Evolutionary conservation across 1,140 invertebrate species (phyloP), one percentile per base, ranked within the genome.

Genomic region (Bombus vancouverensis): DNA sequence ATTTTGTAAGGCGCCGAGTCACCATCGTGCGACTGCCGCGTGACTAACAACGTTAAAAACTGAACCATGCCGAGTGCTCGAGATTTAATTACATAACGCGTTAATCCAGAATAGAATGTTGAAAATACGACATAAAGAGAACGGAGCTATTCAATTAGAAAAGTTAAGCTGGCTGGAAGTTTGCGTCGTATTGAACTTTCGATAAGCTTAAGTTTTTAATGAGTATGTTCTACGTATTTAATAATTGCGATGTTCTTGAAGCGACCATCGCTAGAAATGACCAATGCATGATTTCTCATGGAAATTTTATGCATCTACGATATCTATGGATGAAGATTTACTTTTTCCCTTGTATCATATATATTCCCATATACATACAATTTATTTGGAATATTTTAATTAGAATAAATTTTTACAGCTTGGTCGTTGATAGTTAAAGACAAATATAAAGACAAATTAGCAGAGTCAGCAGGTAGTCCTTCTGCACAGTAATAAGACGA

Each of bases 11-110:
- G 66, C 65, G 66, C 13, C 66, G 37, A 79, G 66, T 62, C 34
- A 32, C 82, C 73, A 73, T 73, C 68, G 87, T 68, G 37, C 28
- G 47, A 39, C 74, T 37, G 44, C 42, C 74, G 47, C 32, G 12
- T 83, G 53, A 37, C 72, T 88, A 89, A 89, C 57, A 2, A n/a
- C 32, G 70, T 84, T 89, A 89, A 89, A 89, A 89, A 89, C 59
- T 75, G 88, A 76, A 73, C 59, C 71, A 34, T 28, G 22, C 62
- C 44, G 66, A 68, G 65, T 66, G 25, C 15, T 15, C 4, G 53
- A 2, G n/a, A 84, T 85, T 62, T 25, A 80, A 80, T 47, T 80
- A 47, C 75, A n/a, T 72, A 71, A 72, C 57, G 66, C 37, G 83
- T 85, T 80, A 73, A 80, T 80, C 71, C 53, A 39, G 32, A 84